phyloP scores from a whole-genome alignment of 2,888 invertebrate species.

The Syritta pipiens region DNA sequence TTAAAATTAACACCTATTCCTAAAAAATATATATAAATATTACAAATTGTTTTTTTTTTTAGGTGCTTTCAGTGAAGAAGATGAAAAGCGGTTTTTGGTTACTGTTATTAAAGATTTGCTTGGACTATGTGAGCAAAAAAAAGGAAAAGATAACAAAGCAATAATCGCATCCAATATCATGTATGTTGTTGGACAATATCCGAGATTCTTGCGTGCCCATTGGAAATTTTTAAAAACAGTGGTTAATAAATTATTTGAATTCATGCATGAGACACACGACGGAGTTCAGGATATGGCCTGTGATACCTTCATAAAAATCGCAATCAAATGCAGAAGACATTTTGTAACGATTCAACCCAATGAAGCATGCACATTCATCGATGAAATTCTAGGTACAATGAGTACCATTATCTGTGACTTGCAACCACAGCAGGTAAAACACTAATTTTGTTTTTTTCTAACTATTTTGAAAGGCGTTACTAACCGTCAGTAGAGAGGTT shows the following conservation, averaged over 20 bases:
- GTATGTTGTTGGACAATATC: slow-evolving; percentile 99
- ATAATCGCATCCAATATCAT: slow-evolving; percentile 99
- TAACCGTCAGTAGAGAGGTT: too few species aligned
- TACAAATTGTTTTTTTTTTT: slow-evolving; percentile 24
- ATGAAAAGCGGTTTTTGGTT: slow-evolving; percentile 98
- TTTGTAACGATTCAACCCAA: slow-evolving; percentile 98
- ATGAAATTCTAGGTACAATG: slow-evolving; percentile 97
- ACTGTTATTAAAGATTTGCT: slow-evolving; percentile 98
- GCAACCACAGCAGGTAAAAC: slow-evolving; percentile 94
- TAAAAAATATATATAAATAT: background rate
- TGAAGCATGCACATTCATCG: slow-evolving; percentile 98
- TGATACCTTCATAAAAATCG: slow-evolving; percentile 99
- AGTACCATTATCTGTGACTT: slow-evolving; percentile 99
- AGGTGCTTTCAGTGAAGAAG: slow-evolving; percentile 97
- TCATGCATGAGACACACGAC: slow-evolving; percentile 99
- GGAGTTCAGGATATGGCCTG: slow-evolving; percentile 99
- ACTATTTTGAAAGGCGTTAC: too few species aligned
- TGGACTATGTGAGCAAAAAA: slow-evolving; percentile 98
- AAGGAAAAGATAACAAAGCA: slow-evolving; percentile 99
- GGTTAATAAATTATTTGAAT: slow-evolving; percentile 99
- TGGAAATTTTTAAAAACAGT: slow-evolving; percentile 99
- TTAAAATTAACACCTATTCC: too few species aligned
- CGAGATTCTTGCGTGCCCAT: slow-evolving; percentile 98
- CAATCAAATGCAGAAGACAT: slow-evolving; percentile 97
- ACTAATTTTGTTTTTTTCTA: too few species aligned